Evolutionary conservation across 2,888 invertebrate species (phyloP), one percentile per base, ranked within the genome.

Genomic region (Microchrysa polita): DNA sequence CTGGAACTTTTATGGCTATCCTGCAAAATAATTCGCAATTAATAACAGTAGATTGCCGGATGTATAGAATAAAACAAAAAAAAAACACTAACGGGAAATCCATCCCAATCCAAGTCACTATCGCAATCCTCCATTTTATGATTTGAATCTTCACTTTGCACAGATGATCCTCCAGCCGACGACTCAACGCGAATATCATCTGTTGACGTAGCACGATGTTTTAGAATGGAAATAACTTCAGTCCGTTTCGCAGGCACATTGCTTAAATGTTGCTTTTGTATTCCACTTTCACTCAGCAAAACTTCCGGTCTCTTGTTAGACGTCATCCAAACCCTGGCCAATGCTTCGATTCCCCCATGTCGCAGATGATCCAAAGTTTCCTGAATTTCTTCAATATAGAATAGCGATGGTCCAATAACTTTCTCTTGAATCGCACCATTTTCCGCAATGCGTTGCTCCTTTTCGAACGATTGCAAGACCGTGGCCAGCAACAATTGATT

Each of bases 301-400:
- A 75, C 42, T 72, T 82, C 81, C 0, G 91, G 90, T 22, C 90
- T 88, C 0, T 90, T 88, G 81, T 92, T 92, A 0, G 90, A 88
- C 0, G 87, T 82, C 22, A 42, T 63, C 74, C 61, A 74, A 10
- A 90, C 87, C 53, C 89, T 88, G 10, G 93, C 88, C 67, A 93
- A 86, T 77, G 90, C 90, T 75, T 92, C 88, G 20, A 94, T 87
- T 2, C 93, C 93, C 14, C 93, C 89, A 77, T 92, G 92, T 79
- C 91, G 90, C 0, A 94, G 86, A 77, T 93, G 89, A 67, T 92
- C 90, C 2, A 96, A 83, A 1, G 95, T 95, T 76, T 94, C 93
- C 82, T 94, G 93, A 67, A 93, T 95, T 83, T 96, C 96, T 84
- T 96, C 95, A 0, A 96, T 93, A 79, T 95, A 94, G 83, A 95